A percentile compares a stretch with the other conserved stretches of the same genome.
Conservation (phyloP, 1,140 invertebrate species). For the Scaptodrosophila lebanonensis region DNA sequence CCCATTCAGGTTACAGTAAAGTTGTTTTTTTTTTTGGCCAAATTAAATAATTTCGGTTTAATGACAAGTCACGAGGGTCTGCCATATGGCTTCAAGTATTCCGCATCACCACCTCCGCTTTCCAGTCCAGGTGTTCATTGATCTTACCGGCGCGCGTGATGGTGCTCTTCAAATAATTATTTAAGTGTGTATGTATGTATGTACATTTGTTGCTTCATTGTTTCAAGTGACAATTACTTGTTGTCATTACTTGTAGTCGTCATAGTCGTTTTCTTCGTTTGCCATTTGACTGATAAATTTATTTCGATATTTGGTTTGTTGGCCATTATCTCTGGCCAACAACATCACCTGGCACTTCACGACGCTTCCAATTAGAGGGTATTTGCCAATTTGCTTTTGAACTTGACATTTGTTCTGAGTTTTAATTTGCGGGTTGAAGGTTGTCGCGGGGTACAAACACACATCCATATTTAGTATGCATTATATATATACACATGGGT, state of each 20-base stretch:
- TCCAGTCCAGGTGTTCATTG: slow-evolving; percentile 38
- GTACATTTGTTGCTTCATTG: slow-evolving; percentile 24
- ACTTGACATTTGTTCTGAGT: slow-evolving; percentile 58
- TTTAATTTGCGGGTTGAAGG: slow-evolving; percentile 58
- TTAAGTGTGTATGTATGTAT: slow-evolving; percentile 47
- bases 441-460: slow-evolving; percentile 23
- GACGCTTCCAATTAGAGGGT: slow-evolving; percentile 31
- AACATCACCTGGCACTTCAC: slow-evolving; percentile 31
- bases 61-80: too few relatives aligned
- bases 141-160: slow-evolving; percentile 32
- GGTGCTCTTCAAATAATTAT: background rate
- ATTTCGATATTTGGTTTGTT: slow-evolving; percentile 51
- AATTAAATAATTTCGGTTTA: too few relatives aligned
- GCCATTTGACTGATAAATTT: slow-evolving; percentile 57
- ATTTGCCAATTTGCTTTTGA: slow-evolving; percentile 58
- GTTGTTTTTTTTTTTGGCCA: too few relatives aligned
- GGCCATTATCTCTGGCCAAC: slow-evolving; percentile 42
- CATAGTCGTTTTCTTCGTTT: slow-evolving; percentile 1
- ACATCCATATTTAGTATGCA: slow-evolving; percentile 5
- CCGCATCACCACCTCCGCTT: too few relatives aligned
- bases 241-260: slow-evolving; percentile 52
- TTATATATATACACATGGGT: slow-evolving; percentile 8
- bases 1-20: too few relatives aligned
- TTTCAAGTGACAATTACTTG: slow-evolving; percentile 60
- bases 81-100: too few relatives aligned